Conservation (phyloP, 2,888 invertebrate species). For the Trimorus sp. region DNA sequence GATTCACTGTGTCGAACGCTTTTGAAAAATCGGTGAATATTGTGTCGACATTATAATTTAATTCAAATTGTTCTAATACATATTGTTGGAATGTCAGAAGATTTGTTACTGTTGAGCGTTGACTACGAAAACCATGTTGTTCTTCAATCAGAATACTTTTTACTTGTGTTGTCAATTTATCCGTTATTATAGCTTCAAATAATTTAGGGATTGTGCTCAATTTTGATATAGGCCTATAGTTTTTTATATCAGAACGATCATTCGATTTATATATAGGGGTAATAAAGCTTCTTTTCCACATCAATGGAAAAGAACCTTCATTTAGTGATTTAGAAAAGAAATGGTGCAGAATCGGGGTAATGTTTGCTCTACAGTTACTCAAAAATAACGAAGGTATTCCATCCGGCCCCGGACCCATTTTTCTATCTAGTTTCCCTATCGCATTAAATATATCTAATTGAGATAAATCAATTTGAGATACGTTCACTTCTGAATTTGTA, state of each 20-base stretch:
- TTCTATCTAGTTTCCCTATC: background rate
- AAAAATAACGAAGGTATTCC: background rate
- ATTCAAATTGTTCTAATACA: background rate
- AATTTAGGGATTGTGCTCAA: background rate
- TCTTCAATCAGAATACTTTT: background rate
- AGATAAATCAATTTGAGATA: background rate
- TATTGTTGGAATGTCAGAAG: background rate
- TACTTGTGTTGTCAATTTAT: background rate
- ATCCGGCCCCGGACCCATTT: background rate
- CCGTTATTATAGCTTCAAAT: background rate
- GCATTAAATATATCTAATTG: constrained; percentile 1
- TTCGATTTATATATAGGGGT: background rate
- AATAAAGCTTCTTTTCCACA: constrained; percentile 10
- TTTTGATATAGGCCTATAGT: constrained; percentile 3
- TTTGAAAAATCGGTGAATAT: background rate
- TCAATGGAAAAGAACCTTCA: background rate
- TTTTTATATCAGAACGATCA: background rate
- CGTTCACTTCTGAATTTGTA: background rate
- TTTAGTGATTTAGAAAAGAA: background rate
- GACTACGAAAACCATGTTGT: background rate
- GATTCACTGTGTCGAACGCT: background rate
- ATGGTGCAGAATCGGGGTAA: constrained; percentile 1
- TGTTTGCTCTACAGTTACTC: background rate
- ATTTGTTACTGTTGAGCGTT: background rate
- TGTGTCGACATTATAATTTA: background rate